Conservation (phyloP, 2,113 vertebrate genomes). For the Thomomys bottae region DNA sequence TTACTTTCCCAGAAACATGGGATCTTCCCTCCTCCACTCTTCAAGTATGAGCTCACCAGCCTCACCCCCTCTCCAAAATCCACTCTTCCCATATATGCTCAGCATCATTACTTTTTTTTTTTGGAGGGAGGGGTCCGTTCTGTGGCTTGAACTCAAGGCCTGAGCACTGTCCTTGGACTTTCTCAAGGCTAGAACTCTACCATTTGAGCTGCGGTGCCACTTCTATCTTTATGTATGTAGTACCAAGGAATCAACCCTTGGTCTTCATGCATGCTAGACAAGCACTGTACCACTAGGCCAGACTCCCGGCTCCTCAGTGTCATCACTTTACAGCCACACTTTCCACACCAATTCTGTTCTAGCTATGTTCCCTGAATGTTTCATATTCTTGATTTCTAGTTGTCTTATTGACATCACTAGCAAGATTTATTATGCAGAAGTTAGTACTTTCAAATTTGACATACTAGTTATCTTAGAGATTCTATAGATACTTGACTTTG, state of each 20-base stretch:
- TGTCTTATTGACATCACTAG: background rate
- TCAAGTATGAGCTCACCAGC: background rate
- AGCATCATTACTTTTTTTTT: background rate
- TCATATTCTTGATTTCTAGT: background rate
- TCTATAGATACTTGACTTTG: background rate
- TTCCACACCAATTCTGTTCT: background rate
- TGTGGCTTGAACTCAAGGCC: no score
- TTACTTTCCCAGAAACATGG: fast-evolving
- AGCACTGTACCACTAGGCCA: no score
- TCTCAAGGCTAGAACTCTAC: no score
- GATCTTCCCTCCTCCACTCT: background rate
- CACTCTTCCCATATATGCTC: background rate
- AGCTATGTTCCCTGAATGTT: no score
- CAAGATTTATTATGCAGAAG: background rate
- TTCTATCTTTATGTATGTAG: no score
- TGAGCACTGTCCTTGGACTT: no score
- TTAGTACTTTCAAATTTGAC: background rate
- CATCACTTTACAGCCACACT: background rate
- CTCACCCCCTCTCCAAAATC: background rate
- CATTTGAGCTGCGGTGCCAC: no score
- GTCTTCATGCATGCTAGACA: no score
- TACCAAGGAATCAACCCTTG: no score
- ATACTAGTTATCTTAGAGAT: background rate
- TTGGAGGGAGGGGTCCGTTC: no score
- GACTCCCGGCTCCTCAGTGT: no score